A percentile compares a stretch with the other conserved stretches of the same genome.
Evolutionary conservation across 2,113 vertebrate genomes (phyloP).

Genomic region (Jacana jacana): DNA sequence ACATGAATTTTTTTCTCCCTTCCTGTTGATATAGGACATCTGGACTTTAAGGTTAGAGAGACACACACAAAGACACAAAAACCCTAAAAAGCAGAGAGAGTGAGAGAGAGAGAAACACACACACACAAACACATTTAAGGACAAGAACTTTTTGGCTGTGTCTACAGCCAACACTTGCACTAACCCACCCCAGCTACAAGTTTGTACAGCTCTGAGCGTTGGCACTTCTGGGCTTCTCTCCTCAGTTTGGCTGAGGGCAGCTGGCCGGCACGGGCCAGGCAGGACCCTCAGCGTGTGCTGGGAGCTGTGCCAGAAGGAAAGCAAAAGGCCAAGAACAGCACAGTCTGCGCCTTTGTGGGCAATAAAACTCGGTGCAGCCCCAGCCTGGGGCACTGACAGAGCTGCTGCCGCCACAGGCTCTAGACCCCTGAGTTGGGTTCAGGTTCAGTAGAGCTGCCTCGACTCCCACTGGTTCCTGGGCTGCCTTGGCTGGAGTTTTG

Average conservation of each 20-base stretch:
- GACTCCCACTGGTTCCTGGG: neutral
- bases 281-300: accelerated
- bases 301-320: neutral
- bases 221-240: neutral
- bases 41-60: neutral
- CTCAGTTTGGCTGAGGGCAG: neutral
- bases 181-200: too few species aligned
- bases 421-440: accelerated
- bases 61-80: neutral
- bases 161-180: neutral
- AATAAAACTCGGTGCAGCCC: accelerated
- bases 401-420: neutral
- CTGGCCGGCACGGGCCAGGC: accelerated
- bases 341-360: neutral
- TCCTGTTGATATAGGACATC: neutral
- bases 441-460: neutral
- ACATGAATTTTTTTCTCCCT: neutral
- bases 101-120: accelerated
- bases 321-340: neutral
- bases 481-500: accelerated
- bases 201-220: neutral
- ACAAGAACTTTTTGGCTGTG: neutral
- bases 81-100: neutral
- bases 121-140: neutral
- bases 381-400: neutral